A percentile compares a stretch with the other conserved stretches of the same genome.
Conservation (phyloP, 2,888 invertebrate genomes). For the Heliconius aoede region DNA sequence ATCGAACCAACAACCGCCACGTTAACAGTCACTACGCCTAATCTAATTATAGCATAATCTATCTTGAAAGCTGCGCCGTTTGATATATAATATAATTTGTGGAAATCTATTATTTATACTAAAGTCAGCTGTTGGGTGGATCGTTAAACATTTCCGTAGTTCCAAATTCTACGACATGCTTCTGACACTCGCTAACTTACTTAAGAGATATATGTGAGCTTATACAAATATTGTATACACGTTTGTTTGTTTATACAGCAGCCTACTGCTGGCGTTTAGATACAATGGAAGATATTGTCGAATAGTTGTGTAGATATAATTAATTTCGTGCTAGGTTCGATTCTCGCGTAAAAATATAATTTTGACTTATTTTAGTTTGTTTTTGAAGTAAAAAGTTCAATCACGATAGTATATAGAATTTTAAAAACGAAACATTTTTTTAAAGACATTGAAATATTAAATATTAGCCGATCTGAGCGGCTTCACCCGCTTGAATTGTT, state of each 20-base stretch:
- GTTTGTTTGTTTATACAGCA: not conserved
- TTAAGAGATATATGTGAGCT: conserved; percentile 13
- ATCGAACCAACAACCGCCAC: not conserved
- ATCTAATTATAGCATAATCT: conserved; percentile 6
- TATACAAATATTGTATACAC: conserved; percentile 8
- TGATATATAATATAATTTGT: conserved; percentile 56
- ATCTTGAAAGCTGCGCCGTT: conserved; percentile 42
- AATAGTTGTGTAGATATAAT: no score
- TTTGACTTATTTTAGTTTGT: no score
- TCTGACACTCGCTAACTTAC: conserved; percentile 30
- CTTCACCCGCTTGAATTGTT: no score
- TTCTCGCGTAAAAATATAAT: no score
- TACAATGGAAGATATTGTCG: not conserved
- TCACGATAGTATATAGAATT: no score
- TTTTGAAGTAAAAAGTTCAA: no score
- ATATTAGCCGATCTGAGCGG: no score
- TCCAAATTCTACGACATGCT: conserved; percentile 31
- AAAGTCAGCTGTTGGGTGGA: conserved; percentile 47
- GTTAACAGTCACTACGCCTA: not conserved
- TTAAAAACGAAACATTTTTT: no score
- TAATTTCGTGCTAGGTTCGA: no score
- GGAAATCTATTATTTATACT: conserved; percentile 57
- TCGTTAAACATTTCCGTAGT: conserved; percentile 43
- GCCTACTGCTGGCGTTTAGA: not conserved
- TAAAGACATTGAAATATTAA: no score